Evolutionary conservation across 2,113 vertebrate species (phyloP), one percentile per base, ranked within the genome.

Genomic region (Cryptomyrus ogoouensis): DNA sequence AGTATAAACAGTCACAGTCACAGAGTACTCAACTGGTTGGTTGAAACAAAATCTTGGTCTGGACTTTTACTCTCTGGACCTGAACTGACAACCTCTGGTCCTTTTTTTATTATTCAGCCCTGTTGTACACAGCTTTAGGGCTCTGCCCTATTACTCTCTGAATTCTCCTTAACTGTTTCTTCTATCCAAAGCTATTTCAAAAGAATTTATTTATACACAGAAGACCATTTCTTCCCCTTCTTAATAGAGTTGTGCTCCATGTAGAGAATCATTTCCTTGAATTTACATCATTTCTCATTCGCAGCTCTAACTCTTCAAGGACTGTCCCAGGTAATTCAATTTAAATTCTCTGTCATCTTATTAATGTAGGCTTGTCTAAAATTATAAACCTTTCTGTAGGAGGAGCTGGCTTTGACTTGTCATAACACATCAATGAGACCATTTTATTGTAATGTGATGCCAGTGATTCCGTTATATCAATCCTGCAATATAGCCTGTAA

Each of bases 201-300:
- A 24, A 84, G 42, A 84, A 84, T 84, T 44, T 84, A 84, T 84
- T 84, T 47, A 84, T 84, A 84, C 44, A n/a, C 83, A 84, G 83
- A 84, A 42, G 44, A 47, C 44, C 39, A 24, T 84, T 84, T 84
- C 46, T 42, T 15, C 35, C 31, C 44, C 17, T 84, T n/a, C 83
- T 47, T 84, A 84, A 84, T 84, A 47, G 39, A 84, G 19, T 84
- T 84, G 19, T 84, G 44, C 12, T 84, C 35, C 44, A 84, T 84
- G 83, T 84, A 44, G 83, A 84, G 83, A 84, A 47, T 84, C 44
- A 84, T 84, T 84, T 84, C 83, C 44, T 84, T 9, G 42, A 84
- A 84, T 84, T 84, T 84, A 84, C 42, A 47, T 84, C 83, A 47
- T 84, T 84, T 84, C 42, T 84, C 83, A 84, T 84, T 84, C 83